A percentile compares a stretch with the other conserved stretches of the same genome.
phyloP scores from a whole-genome alignment of 2,113 vertebrate species.

The Phycodurus eques region DNA sequence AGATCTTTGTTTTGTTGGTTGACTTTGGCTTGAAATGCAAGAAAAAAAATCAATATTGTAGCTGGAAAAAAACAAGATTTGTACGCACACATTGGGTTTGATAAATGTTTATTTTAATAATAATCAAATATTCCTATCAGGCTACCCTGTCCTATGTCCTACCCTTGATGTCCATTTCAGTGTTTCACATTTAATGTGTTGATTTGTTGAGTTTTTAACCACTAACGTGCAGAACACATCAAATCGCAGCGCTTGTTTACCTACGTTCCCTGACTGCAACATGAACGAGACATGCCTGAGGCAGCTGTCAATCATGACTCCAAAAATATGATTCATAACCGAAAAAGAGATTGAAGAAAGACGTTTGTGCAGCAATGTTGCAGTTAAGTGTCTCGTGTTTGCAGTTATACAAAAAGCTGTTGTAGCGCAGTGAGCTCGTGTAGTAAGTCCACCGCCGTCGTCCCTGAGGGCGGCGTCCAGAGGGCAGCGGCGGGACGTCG shows the following conservation, averaged over 20 bases:
- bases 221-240: too few relatives aligned
- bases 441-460: conserved; percentile 48
- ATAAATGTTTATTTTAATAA: background rate
- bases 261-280: too few relatives aligned
- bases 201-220: too few relatives aligned
- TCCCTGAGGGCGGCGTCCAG: conserved; percentile 12
- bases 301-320: too few relatives aligned
- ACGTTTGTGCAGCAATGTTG: background rate
- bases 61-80: background rate
- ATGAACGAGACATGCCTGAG: too few relatives aligned
- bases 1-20: background rate
- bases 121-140: background rate
- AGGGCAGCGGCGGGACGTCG: conserved; percentile 5
- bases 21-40: background rate
- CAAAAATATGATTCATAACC: too few relatives aligned
- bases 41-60: background rate
- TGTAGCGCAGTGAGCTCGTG: background rate
- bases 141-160: background rate
- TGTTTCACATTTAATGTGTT: too few relatives aligned
- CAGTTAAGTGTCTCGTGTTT: background rate
- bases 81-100: background rate
- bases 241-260: too few relatives aligned
- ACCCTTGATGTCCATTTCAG: too few relatives aligned
- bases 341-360: too few relatives aligned
- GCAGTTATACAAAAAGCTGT: background rate